Conservation (phyloP, 2,113 vertebrate genomes). For the Choloepus hoffmanni region DNA sequence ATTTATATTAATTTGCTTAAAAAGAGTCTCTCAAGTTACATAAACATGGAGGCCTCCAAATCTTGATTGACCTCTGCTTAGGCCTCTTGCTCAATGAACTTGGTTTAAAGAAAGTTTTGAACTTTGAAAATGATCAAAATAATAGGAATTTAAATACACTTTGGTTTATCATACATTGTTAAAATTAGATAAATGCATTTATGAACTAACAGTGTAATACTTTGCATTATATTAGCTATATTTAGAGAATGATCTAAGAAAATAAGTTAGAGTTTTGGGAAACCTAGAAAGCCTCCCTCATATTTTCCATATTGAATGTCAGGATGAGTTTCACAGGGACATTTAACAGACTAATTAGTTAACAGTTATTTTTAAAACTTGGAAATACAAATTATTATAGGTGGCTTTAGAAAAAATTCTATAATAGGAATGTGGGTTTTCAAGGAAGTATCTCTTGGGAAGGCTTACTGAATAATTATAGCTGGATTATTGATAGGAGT, state of each 20-base stretch:
- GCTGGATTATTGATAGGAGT: not conserved
- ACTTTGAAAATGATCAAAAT: not conserved
- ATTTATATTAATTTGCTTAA: conserved; percentile 7
- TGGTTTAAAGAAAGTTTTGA: not conserved
- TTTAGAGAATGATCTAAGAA: not conserved
- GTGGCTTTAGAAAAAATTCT: not conserved
- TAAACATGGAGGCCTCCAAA: not conserved
- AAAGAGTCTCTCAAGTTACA: not conserved
- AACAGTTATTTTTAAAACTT: not conserved
- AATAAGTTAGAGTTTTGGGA: not conserved
- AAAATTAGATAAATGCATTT: conserved; percentile 13
- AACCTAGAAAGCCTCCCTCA: not conserved
- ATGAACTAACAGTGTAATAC: not conserved
- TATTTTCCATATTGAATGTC: not conserved
- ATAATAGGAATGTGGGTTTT: not conserved
- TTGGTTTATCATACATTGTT: not conserved
- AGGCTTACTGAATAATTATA: conserved; percentile 45
- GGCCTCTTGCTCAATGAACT: not conserved
- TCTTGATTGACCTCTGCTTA: not conserved
- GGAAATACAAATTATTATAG: not conserved
- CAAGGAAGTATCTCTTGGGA: not conserved
- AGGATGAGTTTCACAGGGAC: not conserved
- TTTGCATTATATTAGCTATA: not conserved
- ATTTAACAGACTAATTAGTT: not conserved
- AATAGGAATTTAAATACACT: not conserved